Evolutionary conservation across 1,140 invertebrate genomes (phyloP), one percentile per base, ranked within the genome.

Genomic region (Chionoecetes opilio): DNA sequence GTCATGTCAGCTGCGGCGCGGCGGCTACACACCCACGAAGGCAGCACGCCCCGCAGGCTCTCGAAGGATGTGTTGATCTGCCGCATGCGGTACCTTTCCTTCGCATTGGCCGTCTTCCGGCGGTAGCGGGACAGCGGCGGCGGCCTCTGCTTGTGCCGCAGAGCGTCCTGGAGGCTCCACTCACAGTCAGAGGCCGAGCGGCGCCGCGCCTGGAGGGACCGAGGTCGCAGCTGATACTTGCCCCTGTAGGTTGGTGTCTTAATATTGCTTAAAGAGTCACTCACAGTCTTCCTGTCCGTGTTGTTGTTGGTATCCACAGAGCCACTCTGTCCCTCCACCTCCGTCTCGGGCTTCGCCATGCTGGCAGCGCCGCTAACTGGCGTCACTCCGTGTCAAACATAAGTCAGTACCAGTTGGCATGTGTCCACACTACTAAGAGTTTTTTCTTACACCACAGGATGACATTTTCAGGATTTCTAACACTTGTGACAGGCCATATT

Each of bases 1-100:
- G 94, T 95, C 88, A 95, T 92, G 37, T 92, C 91, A 1, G 91
- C 82, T 32, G 91, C 91, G 35, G 91, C 91, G 26, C 91, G 75
- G 9, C 91, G 91, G 26, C 91, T 92, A 37, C 91, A 92, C 38
- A 92, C 91, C 91, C 91, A 92, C n/a, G 91, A 92, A 6, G 91
- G 91, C 35, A 92, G 31, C 21, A 92, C 91, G 29, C 91, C 91
- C n/a, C 91, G 91, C 26, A 95, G 75, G 84, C 91, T 91, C 89
- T 95, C 98, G 97, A 99, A 99, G 0, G 98, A 98, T 85, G 98
- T 97, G 97, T 99, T 99, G 95, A 99, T 99, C 97, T 99, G 98
- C 86, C 98, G 97, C 98, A 99, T 99, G 82, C 99, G 97, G 89
- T 97, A 98, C 31, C 99, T 97, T 97, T 99, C 99, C 5, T 98